phyloP scores from a whole-genome alignment of 1,140 invertebrate species.

The Lasioglossum albipes region DNA sequence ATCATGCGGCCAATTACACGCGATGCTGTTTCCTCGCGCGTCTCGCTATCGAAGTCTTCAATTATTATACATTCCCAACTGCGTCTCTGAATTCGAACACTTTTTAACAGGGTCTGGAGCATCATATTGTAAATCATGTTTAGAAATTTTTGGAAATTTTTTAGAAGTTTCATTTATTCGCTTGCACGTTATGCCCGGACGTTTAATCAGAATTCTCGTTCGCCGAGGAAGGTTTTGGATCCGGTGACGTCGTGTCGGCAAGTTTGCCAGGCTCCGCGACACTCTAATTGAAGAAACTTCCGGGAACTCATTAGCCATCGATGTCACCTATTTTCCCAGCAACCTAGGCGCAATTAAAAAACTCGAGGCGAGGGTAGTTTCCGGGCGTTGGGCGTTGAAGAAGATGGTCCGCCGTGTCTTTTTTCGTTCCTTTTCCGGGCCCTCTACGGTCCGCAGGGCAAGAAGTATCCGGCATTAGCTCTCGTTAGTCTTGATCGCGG shows the following conservation, averaged over 20 bases:
- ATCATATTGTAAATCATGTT: too few species aligned
- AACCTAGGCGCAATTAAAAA: slow-evolving; percentile 46
- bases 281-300: slow-evolving; percentile 43
- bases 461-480: slow-evolving; percentile 65
- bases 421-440: neutral
- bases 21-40: too few species aligned
- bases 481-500: slow-evolving; percentile 68
- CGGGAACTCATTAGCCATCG: slow-evolving; percentile 47
- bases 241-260: slow-evolving; percentile 9
- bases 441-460: slow-evolving; percentile 8
- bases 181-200: neutral
- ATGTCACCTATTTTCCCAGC: slow-evolving; percentile 48
- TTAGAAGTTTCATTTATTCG: neutral
- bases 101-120: too few species aligned
- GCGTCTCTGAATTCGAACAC: too few species aligned
- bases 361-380: slow-evolving; percentile 9
- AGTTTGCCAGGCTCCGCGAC: neutral
- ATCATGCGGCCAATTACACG: too few species aligned
- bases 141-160: too few species aligned
- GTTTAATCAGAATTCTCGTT: slow-evolving; percentile 8
- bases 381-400: neutral
- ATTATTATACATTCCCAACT: too few species aligned
- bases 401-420: slow-evolving; percentile 1
- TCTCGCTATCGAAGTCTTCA: too few species aligned
- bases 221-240: slow-evolving; percentile 20